Percentiles rank a stretch among this genome's conserved stretches.
Conservation (phyloP, 2,113 vertebrate genomes). For the Aspidoscelis tigris region DNA sequence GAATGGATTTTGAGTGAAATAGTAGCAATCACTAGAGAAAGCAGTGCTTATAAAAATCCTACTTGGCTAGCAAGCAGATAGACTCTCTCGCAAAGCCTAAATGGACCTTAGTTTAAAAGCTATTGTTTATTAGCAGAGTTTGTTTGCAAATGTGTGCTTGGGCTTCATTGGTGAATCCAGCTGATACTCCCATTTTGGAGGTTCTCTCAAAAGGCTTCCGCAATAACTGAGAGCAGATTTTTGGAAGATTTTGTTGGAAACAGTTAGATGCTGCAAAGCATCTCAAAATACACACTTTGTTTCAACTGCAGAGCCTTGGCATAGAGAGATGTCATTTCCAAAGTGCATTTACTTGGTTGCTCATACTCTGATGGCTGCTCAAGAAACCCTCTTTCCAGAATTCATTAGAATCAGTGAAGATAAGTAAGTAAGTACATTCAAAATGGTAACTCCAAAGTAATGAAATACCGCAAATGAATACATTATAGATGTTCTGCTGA, state of each 20-base stretch:
- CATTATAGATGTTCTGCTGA: background rate
- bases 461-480: slow-evolving; percentile 43
- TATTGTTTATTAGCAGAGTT: slow-evolving; percentile 30
- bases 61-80: slow-evolving; percentile 42
- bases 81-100: slow-evolving; percentile 29
- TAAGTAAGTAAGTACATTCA: slow-evolving; percentile 18
- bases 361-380: slow-evolving; percentile 43
- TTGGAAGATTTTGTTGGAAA: slow-evolving; percentile 56
- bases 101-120: slow-evolving; percentile 40
- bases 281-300: slow-evolving; percentile 60
- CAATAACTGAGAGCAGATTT: slow-evolving; percentile 54
- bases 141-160: slow-evolving; percentile 39
- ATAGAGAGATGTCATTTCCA: slow-evolving; percentile 59
- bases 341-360: slow-evolving; percentile 51
- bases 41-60: slow-evolving; percentile 43
- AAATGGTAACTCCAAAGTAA: slow-evolving; percentile 51
- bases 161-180: slow-evolving; percentile 37
- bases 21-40: slow-evolving; percentile 40
- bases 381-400: slow-evolving; percentile 48
- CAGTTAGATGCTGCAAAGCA: slow-evolving; percentile 36
- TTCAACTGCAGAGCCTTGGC: slow-evolving; percentile 46
- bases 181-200: slow-evolving; percentile 31
- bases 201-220: slow-evolving; percentile 37
- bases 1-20: slow-evolving; percentile 39
- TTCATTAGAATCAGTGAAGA: slow-evolving; percentile 30